These are phyloP conservation scores for Parnassius mnemosyne DNA, from an alignment of 2,888 invertebrate genomes.

Conservation along the genomic window DNA sequence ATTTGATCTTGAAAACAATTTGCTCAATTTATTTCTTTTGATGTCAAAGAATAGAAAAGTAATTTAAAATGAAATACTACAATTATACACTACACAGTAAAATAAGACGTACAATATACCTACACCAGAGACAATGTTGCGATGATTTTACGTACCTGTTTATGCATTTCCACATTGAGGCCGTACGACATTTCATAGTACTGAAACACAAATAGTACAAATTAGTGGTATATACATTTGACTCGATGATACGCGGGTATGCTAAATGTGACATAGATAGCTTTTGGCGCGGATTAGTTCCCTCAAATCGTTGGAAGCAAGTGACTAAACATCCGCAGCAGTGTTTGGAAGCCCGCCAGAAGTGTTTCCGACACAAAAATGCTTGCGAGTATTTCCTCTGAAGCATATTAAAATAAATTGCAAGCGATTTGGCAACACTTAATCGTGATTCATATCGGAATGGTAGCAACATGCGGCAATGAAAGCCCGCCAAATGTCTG, in stretches of 20 bases:
- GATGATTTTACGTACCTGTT: slow-evolving; percentile 87
- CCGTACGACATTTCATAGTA: slow-evolving; percentile 99
- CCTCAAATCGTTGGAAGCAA: slow-evolving; percentile 73
- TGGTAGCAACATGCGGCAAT: slow-evolving; percentile 67
- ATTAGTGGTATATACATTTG: slow-evolving; percentile 51
- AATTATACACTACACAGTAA: not conserved
- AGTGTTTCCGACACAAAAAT: slow-evolving; percentile 79
- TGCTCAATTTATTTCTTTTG: too few relatives aligned
- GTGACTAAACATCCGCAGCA: slow-evolving; percentile 77
- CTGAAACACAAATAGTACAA: slow-evolving; percentile 84
- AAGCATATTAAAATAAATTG: slow-evolving; percentile 80
- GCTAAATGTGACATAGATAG: slow-evolving; percentile 60
- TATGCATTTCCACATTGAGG: slow-evolving; percentile 98
- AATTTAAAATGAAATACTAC: not conserved
- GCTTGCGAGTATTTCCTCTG: slow-evolving; percentile 74
- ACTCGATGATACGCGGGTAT: slow-evolving; percentile 33
- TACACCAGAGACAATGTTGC: not conserved
- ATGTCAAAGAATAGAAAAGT: not conserved
- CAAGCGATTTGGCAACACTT: slow-evolving; percentile 80
- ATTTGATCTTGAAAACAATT: not conserved
- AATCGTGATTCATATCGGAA: slow-evolving; percentile 77
- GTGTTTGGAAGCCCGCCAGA: slow-evolving; percentile 71
- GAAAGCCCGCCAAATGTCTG: slow-evolving; percentile 70
- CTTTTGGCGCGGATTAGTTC: slow-evolving; percentile 74
- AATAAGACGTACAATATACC: too few relatives aligned